These are phyloP conservation scores for Dinocampus coccinellae DNA, from an alignment of 2,888 invertebrate species.

Conservation along the genomic window DNA sequence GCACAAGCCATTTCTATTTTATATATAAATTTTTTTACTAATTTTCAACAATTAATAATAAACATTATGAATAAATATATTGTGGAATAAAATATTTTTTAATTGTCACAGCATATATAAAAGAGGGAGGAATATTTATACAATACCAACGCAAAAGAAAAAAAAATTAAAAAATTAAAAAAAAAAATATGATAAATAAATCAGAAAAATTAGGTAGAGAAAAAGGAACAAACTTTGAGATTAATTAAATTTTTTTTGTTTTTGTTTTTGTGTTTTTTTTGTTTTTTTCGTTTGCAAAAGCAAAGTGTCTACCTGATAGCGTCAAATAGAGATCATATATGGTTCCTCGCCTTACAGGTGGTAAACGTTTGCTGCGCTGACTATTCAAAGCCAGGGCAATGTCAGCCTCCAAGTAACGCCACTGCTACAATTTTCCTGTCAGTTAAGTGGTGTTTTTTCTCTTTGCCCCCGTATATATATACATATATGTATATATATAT, in stretches of 20 bases:
- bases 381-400: slow-evolving; percentile 80
- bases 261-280: no score
- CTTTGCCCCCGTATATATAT: slow-evolving; percentile 10
- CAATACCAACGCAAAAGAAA: slow-evolving; percentile 21
- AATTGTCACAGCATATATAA: slow-evolving; percentile 21
- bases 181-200: no score
- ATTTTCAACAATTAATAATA: slow-evolving; percentile 33
- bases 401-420: slow-evolving; percentile 79
- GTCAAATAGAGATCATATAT: slow-evolving; percentile 87
- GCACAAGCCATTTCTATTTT: slow-evolving; percentile 56
- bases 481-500: no score
- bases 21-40: slow-evolving; percentile 29
- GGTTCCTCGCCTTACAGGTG: slow-evolving; percentile 85
- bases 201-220: slow-evolving; percentile 13
- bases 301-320: slow-evolving; percentile 82
- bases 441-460: slow-evolving; percentile 56
- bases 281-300: background rate
- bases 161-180: no score
- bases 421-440: slow-evolving; percentile 67
- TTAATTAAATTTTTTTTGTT: no score
- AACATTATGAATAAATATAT: slow-evolving; percentile 3
- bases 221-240: slow-evolving; percentile 25
- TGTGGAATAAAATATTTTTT: slow-evolving; percentile 6
- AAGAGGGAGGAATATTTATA: background rate
- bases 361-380: slow-evolving; percentile 83